phyloP scores from a whole-genome alignment of 1,140 invertebrate species.

The Cepaea nemoralis region DNA sequence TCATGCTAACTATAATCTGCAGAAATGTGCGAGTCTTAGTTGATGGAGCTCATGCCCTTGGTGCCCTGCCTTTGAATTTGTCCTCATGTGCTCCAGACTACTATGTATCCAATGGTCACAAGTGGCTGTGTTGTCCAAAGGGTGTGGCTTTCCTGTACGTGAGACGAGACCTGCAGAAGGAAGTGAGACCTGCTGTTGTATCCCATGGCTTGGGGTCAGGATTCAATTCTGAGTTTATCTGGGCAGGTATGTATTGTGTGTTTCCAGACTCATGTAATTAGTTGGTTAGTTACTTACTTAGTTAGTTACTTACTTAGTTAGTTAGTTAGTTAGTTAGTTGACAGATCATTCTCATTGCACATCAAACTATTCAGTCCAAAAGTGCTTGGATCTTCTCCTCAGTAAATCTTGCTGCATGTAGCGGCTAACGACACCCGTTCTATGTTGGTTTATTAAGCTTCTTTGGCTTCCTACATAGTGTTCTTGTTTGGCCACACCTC shows the following conservation, averaged over 20 bases:
- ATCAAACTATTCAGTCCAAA: too few species aligned
- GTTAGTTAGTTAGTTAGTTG: too few species aligned
- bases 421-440: too few species aligned
- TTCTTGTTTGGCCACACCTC: too few species aligned
- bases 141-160: constrained; percentile 70
- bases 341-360: too few species aligned
- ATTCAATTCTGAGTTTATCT: constrained; percentile 70
- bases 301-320: too few species aligned
- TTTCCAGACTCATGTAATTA: too few species aligned
- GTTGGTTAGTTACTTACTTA: too few species aligned
- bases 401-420: too few species aligned
- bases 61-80: constrained; percentile 57
- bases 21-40: constrained; percentile 65
- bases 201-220: constrained; percentile 71
- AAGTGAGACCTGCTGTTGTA: constrained; percentile 60
- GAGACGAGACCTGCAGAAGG: constrained; percentile 51
- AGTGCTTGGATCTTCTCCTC: too few species aligned
- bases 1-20: constrained; percentile 29
- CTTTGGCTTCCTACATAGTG: too few species aligned
- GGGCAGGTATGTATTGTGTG: constrained; percentile 59
- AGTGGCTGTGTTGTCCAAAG: constrained; percentile 71
- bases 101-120: constrained; percentile 70
- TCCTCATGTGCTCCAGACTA: constrained; percentile 60
- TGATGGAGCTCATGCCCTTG: constrained; percentile 71
- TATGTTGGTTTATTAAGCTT: too few species aligned